phyloP scores from a whole-genome alignment of 2,797 vertebrate genomes.

The Sebastes oblongus region DNA sequence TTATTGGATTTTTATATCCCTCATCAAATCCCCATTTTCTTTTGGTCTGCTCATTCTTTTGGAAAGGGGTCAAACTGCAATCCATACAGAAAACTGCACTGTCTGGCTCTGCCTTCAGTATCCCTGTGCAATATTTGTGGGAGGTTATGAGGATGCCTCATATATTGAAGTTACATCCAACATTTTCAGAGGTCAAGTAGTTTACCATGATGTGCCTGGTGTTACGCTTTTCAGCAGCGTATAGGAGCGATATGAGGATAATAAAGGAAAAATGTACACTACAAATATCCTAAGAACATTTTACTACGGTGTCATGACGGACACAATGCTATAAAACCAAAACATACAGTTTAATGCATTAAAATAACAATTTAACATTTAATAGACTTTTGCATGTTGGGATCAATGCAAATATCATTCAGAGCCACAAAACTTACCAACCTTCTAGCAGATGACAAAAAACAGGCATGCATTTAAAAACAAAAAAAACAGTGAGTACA shows the following conservation, averaged over 20 bases:
- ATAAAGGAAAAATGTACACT: neutral
- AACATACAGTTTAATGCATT: neutral
- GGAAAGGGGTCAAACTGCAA: conserved; percentile 5
- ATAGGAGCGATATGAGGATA: neutral
- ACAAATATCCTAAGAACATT: neutral
- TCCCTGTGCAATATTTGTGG: neutral
- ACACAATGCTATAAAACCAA: neutral
- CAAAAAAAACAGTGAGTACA: neutral
- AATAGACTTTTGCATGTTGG: neutral
- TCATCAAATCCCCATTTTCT: conserved; percentile 54
- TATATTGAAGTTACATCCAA: conserved; percentile 1
- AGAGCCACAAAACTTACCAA: neutral
- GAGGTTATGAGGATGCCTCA: neutral
- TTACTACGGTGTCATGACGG: neutral
- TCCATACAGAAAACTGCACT: conserved; percentile 2
- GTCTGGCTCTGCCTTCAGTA: neutral
- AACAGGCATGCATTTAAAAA: neutral
- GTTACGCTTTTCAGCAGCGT: neutral
- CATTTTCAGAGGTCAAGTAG: conserved; percentile 21
- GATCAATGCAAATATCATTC: neutral
- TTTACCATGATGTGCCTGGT: conserved; percentile 22
- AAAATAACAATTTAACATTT: neutral
- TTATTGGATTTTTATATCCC: conserved; percentile 31
- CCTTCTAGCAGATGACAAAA: neutral
- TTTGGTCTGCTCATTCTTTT: conserved; percentile 10